Evolutionary conservation across 2,797 vertebrate species (phyloP), one percentile per base, ranked within the genome.

Genomic region (Nasua narica): DNA sequence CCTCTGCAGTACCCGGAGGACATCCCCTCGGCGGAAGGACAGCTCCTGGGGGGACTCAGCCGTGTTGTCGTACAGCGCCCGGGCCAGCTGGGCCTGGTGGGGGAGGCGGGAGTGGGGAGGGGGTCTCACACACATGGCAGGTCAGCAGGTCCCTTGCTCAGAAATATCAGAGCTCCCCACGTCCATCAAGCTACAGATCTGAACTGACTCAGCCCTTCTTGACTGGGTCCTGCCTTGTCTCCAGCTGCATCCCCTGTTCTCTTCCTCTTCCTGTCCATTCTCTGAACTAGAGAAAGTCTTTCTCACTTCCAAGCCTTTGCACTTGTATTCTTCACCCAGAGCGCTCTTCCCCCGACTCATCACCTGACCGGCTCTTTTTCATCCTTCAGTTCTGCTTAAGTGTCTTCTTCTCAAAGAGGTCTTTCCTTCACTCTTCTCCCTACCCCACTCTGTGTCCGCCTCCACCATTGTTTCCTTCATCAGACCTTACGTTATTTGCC

Each of bases 41-140:
- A 99, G 98, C 97, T 99, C 99, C 97, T 99, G 99, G 0, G 99
- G 99, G 97, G 99, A 99, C 98, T 99, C 99, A 0, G 99, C 99
- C 0, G 99, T 98, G 98, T 99, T 99, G 98, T 99, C 99, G 18
- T 99, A 99, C 90, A 99, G 98, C 0, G 99, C 99, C 96, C 99
- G 99, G 27, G 99, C 99, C 98, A 99, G 98, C 92, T 99, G 99
- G 62, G 99, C 99, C 99, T 99, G 98, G 83, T 52, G 58, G 77
- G 81, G 52, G 72, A 93, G 56, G 82, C 62, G n/a, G 86, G 35
- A 62, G n/a, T 35, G 19, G 52, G 84, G 35, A 69, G 37, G 82
- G 32, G 32, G 56, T 91, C 70, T 92, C 62, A 95, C 37, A 92
- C 16, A 87, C 12, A 8, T 7, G 27, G 37, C 35, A 62, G 65